Conservation (phyloP, 2,113 vertebrate genomes). For the Gallinago media region DNA sequence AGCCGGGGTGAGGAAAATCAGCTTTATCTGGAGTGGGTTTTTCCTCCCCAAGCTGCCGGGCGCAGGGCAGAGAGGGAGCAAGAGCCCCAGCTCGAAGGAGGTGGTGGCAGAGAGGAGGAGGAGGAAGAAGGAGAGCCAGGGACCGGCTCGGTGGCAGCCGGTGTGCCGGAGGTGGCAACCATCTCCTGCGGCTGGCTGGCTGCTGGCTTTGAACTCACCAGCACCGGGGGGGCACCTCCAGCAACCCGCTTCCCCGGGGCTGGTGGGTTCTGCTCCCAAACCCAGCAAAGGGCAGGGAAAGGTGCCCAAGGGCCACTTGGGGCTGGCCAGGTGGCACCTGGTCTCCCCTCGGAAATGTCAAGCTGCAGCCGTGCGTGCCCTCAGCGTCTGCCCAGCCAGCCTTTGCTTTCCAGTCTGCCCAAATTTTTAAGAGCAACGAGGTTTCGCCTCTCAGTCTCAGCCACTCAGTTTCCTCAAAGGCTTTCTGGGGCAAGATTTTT, state of each 20-base stretch:
- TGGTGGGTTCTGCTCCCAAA: not conserved
- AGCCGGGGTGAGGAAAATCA: not conserved
- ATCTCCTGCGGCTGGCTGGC: not conserved
- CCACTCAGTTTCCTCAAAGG: not conserved
- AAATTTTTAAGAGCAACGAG: fast-evolving
- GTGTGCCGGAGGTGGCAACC: fast-evolving
- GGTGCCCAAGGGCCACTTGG: fast-evolving
- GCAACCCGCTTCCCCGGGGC: not conserved
- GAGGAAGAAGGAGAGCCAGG: not conserved
- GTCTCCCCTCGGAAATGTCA: not conserved
- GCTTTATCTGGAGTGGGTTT: not conserved
- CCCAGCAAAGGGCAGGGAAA: not conserved
- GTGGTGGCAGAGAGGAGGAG: not conserved
- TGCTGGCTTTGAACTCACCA: not conserved
- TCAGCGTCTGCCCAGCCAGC: not conserved
- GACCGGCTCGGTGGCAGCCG: fast-evolving
- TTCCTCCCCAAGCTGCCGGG: not conserved
- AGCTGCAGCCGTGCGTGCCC: not conserved
- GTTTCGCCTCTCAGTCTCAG: not conserved
- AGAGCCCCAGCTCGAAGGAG: not conserved
- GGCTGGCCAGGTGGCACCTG: not conserved
- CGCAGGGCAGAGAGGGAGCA: not conserved
- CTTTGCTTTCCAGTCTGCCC: not conserved
- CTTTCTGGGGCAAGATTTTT: not conserved
- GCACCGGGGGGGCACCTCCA: not conserved